phyloP scores from a whole-genome alignment of 2,888 invertebrate genomes.

The Pasiphila rectangulata region DNA sequence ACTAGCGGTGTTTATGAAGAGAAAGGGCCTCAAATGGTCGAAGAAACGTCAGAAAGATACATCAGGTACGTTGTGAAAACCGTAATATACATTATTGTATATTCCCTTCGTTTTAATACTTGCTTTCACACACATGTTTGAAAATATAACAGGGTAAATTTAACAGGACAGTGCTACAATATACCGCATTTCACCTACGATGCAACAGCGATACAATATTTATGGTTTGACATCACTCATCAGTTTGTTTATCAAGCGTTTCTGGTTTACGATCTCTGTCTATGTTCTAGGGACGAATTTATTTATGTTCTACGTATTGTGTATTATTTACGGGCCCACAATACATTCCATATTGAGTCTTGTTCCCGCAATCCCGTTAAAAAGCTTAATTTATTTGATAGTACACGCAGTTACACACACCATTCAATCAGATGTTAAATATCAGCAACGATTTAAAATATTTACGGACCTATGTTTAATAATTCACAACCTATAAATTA shows the following conservation, averaged over 20 bases:
- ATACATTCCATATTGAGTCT: too few species aligned
- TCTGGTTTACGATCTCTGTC: conserved; percentile 57
- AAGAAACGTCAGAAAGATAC: too few species aligned
- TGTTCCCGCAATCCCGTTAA: too few species aligned
- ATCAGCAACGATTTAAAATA: too few species aligned
- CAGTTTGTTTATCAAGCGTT: conserved; percentile 54
- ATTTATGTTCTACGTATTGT: too few species aligned
- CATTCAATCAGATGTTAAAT: background rate
- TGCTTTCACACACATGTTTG: background rate
- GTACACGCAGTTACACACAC: background rate
- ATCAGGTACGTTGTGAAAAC: too few species aligned
- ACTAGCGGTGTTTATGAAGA: too few species aligned
- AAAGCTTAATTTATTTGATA: background rate
- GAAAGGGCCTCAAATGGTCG: too few species aligned
- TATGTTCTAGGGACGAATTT: too few species aligned
- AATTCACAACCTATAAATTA: background rate
- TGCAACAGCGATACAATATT: conserved; percentile 45
- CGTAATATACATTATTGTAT: too few species aligned
- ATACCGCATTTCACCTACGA: conserved; percentile 38
- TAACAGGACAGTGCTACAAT: conserved; percentile 64
- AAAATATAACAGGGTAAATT: conserved; percentile 23
- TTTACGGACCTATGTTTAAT: background rate
- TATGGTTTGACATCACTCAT: conserved; percentile 41
- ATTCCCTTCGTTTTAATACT: background rate
- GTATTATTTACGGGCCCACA: too few species aligned